Conservation (phyloP, 2,888 invertebrate species). For the Leucoma salicis region DNA sequence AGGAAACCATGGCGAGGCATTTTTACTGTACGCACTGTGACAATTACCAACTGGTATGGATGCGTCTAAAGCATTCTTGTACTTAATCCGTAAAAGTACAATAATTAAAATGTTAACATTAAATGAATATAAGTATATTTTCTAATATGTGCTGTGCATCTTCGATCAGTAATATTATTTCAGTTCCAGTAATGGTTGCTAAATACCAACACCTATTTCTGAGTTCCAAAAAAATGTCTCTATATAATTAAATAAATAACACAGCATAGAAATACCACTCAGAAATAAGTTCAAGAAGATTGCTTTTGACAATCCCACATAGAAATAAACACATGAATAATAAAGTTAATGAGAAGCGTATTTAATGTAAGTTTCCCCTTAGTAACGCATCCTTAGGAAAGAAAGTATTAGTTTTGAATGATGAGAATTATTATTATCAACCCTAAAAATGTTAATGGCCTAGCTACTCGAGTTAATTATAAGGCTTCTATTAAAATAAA, state of each 20-base stretch:
- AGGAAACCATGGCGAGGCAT: too few relatives aligned
- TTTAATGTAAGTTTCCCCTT: background rate
- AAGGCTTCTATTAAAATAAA: background rate
- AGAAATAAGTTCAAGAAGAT: background rate
- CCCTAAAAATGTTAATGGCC: background rate
- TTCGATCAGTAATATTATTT: background rate
- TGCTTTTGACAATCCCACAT: background rate
- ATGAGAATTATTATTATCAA: background rate
- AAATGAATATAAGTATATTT: too few relatives aligned
- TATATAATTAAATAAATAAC: too few relatives aligned
- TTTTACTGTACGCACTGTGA: too few relatives aligned
- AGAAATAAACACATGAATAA: background rate
- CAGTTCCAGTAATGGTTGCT: constrained; percentile 1
- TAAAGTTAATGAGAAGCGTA: background rate
- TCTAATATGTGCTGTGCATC: too few relatives aligned
- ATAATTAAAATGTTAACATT: too few relatives aligned
- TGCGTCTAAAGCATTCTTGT: too few relatives aligned
- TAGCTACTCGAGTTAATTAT: background rate
- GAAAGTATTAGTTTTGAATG: too few relatives aligned
- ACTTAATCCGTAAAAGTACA: too few relatives aligned
- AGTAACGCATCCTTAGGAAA: background rate
- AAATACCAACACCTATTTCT: constrained; percentile 3
- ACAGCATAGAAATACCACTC: too few relatives aligned
- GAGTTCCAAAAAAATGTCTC: background rate
- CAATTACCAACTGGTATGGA: too few relatives aligned